Conservation (phyloP, 2,888 invertebrate species). For the Pasiphila rectangulata region DNA sequence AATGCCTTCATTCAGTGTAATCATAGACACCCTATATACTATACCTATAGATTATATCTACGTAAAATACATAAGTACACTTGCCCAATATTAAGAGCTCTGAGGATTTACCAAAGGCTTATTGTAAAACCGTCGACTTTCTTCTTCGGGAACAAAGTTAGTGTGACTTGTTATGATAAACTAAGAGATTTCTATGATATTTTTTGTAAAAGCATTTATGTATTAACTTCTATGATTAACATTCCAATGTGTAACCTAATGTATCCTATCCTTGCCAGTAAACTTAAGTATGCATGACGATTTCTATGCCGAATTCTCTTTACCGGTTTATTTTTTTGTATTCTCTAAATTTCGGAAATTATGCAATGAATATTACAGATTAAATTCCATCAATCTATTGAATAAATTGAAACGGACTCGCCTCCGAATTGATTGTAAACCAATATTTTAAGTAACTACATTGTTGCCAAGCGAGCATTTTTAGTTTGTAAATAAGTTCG, state of each 20-base stretch:
- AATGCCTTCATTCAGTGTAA: constrained; percentile 16
- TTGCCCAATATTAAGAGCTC: constrained; percentile 6
- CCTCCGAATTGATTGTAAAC: not conserved
- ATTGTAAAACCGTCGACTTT: constrained; percentile 16
- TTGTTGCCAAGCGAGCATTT: constrained; percentile 19
- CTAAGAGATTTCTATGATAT: constrained; percentile 43
- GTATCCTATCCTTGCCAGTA: constrained; percentile 47
- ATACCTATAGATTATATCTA: not conserved
- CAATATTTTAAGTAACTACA: too few species aligned
- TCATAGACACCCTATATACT: not conserved
- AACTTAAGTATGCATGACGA: constrained; percentile 11
- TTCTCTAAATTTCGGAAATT: too few species aligned
- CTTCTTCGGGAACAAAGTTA: constrained; percentile 59
- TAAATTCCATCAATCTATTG: too few species aligned
- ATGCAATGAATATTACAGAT: too few species aligned
- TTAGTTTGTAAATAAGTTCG: constrained; percentile 21
- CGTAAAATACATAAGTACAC: constrained; percentile 1
- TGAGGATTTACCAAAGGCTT: constrained; percentile 6
- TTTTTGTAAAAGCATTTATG: constrained; percentile 63
- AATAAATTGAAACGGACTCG: too few species aligned
- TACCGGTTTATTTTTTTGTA: not conserved
- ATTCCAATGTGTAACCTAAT: constrained; percentile 62
- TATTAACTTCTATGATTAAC: constrained; percentile 48
- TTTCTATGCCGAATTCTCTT: not conserved
- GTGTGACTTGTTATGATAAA: constrained; percentile 52